phyloP scores from a whole-genome alignment of 2,888 invertebrate genomes.

The Galeopsomyia nigrocyanea region DNA sequence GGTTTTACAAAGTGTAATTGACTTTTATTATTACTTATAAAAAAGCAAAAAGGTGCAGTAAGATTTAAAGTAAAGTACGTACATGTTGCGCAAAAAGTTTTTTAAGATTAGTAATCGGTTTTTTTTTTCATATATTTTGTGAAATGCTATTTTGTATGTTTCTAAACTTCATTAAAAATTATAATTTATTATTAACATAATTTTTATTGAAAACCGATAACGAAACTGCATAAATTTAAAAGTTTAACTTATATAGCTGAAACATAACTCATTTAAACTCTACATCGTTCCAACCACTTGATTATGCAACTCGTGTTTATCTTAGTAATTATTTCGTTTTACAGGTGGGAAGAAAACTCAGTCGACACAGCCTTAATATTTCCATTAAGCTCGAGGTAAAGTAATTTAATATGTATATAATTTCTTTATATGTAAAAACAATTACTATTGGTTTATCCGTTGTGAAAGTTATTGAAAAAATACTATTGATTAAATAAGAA shows the following conservation, averaged over 20 bases:
- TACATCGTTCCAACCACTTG: no score
- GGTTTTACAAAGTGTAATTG: no score
- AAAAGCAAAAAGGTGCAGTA: no score
- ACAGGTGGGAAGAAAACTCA: constrained; percentile 42
- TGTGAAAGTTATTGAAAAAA: neutral
- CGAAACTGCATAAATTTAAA: no score
- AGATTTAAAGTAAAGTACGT: no score
- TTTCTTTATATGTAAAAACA: no score
- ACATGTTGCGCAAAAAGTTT: no score
- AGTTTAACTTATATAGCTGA: no score
- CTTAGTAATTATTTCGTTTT: neutral
- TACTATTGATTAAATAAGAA: neutral
- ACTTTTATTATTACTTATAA: no score
- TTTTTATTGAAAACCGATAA: neutral
- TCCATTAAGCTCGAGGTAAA: constrained; percentile 37
- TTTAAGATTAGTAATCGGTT: no score
- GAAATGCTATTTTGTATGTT: constrained; percentile 4
- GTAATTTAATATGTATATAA: neutral
- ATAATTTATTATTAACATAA: neutral
- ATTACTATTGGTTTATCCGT: neutral
- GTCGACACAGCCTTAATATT: constrained; percentile 38
- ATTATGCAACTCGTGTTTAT: neutral
- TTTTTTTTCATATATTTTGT: constrained; percentile 15
- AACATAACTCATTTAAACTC: no score
- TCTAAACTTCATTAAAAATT: neutral